Conservation (phyloP, 2,888 invertebrate species). For the Sesia apiformis region DNA sequence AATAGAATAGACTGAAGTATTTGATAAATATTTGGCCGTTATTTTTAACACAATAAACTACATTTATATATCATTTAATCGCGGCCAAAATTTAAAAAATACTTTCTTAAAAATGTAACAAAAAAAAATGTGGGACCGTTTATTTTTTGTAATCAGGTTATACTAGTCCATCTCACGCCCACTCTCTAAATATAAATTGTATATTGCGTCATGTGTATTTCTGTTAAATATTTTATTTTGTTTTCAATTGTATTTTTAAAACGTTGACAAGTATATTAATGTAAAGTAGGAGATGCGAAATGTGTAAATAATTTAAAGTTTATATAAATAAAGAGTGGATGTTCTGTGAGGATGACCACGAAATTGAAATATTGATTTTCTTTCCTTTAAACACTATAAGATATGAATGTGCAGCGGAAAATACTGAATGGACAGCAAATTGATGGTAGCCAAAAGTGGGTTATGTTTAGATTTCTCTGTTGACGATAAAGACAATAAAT, state of each 20-base stretch:
- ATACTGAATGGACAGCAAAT: too few relatives aligned
- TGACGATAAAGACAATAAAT: too few relatives aligned
- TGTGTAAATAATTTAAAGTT: conserved; percentile 74
- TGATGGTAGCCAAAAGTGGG: too few relatives aligned
- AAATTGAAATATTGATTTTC: conserved; percentile 22
- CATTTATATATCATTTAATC: conserved; percentile 33
- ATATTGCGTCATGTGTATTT: conserved; percentile 60
- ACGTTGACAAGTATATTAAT: conserved; percentile 68
- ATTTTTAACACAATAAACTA: conserved; percentile 42
- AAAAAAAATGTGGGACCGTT: conserved; percentile 36
- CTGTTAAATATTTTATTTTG: conserved; percentile 52
- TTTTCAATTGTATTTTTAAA: conserved; percentile 72
- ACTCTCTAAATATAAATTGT: conserved; percentile 52
- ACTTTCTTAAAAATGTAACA: conserved; percentile 39
- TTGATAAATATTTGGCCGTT: conserved; percentile 55
- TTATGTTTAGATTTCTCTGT: too few relatives aligned
- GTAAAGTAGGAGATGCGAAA: conserved; percentile 70
- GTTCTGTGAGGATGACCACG: conserved; percentile 62
- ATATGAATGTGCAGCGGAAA: too few relatives aligned
- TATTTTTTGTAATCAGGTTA: conserved; percentile 66
- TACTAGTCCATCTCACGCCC: conserved; percentile 66
- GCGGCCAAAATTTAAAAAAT: conserved; percentile 60
- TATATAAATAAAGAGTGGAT: conserved; percentile 69
- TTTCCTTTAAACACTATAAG: conserved; percentile 4
- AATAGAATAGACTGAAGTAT: conserved; percentile 69